Percentiles rank a stretch among this genome's conserved stretches.
These are phyloP conservation scores for Gandaritis pyraliata DNA, from an alignment of 2,888 invertebrate genomes.

Conservation along the genomic window DNA sequence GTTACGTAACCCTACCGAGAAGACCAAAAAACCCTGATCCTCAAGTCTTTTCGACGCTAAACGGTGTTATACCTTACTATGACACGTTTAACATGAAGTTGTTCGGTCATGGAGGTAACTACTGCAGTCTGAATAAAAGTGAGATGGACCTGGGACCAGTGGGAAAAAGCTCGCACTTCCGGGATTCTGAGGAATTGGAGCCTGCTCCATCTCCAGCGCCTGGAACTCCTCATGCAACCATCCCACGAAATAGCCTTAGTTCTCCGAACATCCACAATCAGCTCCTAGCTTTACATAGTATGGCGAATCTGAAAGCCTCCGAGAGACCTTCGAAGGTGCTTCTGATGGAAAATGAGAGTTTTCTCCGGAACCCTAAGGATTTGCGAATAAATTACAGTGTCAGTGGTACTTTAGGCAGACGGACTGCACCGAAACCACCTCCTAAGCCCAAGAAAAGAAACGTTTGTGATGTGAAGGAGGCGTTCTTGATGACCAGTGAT, in stretches of 20 bases:
- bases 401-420: conserved; percentile 66
- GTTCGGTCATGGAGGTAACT: conserved; percentile 93
- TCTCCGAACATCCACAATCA: conserved; percentile 82
- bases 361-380: conserved; percentile 62
- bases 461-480: conserved; percentile 86
- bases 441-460: conserved; percentile 90
- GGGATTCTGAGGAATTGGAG: conserved; percentile 76
- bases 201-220: conserved; percentile 81
- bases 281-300: conserved; percentile 72
- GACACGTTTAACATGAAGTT: conserved; percentile 93
- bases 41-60: conserved; percentile 69
- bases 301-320: conserved; percentile 64
- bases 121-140: conserved; percentile 90
- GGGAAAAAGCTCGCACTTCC: conserved; percentile 77
- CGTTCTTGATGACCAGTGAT: conserved; percentile 91
- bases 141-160: conserved; percentile 84
- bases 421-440: conserved; percentile 90
- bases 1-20: conserved; percentile 94
- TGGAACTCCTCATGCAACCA: conserved; percentile 76
- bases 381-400: conserved; percentile 65
- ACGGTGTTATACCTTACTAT: conserved; percentile 85
- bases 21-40: conserved; percentile 88
- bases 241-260: conserved; percentile 79
- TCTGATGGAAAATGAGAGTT: conserved; percentile 67
- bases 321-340: conserved; percentile 70